Evolutionary conservation across 1,140 invertebrate species (phyloP), one percentile per base, ranked within the genome.

Genomic region (Wiebesia pumilae): DNA sequence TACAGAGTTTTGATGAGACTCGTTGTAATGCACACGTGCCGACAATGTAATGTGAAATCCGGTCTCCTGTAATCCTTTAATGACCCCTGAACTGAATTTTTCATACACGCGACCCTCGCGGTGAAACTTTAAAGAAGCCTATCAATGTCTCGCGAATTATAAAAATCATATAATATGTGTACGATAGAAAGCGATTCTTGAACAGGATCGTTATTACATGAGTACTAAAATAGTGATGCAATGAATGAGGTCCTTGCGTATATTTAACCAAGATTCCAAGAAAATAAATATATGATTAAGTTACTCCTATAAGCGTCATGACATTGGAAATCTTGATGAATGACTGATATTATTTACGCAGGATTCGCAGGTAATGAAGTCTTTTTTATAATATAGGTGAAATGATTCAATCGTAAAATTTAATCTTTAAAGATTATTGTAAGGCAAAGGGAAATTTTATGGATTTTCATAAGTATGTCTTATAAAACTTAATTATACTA

Each of bases 71-170:
- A 3, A 27, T 12, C 51, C 43, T 83, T 77, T 77, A 83, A 83
- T 83, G 71, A 77, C 21, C 33, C 71, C 2, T 6, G 6, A 14
- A 35, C 81, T 75, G 54, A 62, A 83, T 77, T 77, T 51, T 73
- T 73, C 21, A 30, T 47, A 24, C 24, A 27, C 58, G 1, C 2
- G 67, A 21, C n/a, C 3, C 16, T 14, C 16, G 19, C 16, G n/a
- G 16, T 38, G 35, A 71, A 71, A 21, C 33, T 21, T 35, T 30
- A 38, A 71, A 38, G 35, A 82, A 82, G 62, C 71, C 21, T 27
- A 33, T 58, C 47, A 30, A 69, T 81, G 27, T 82, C 30, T 16
- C 47, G 47, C 24, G 27, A 35, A 69, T 3, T 12, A 24, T 27
- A 27, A 62, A 62, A 62, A 62, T 4, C 24, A 10, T 62, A 27